Evolutionary conservation across 2,113 vertebrate genomes (phyloP).

Genomic region (Fulmarus glacialis): DNA sequence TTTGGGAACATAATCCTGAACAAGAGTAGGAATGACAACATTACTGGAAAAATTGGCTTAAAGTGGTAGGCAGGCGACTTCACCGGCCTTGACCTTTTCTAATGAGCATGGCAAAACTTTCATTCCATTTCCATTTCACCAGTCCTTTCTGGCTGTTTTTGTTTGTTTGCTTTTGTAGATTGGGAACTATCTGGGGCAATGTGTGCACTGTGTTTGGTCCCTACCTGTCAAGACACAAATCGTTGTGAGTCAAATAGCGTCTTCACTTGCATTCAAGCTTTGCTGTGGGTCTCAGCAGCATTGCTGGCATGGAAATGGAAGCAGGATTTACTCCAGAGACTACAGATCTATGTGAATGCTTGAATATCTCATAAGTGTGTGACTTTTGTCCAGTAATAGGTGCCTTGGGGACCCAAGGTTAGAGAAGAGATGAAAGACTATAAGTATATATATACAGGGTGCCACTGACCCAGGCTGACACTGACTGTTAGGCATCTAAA

Average conservation of each 20-base stretch:
- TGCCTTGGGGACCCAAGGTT: not conserved
- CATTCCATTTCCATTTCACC: not conserved
- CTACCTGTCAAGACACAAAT: not conserved
- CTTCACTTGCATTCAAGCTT: not conserved
- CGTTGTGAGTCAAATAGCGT: accelerated
- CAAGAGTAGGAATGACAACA: not conserved
- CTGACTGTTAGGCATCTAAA: not conserved
- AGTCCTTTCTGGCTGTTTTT: not conserved
- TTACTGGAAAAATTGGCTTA: not conserved
- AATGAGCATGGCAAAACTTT: not conserved
- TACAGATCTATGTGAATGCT: not conserved
- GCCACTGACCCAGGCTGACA: not conserved
- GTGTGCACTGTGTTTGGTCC: not conserved
- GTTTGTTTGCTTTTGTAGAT: not conserved
- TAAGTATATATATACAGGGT: not conserved
- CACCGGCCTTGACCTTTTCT: not conserved
- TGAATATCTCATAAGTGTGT: not conserved
- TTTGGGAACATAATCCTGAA: not conserved
- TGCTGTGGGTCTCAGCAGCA: not conserved
- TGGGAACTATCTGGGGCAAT: not conserved
- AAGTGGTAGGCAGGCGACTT: not conserved
- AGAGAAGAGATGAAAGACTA: not conserved
- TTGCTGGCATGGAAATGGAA: not conserved
- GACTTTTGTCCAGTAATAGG: not conserved
- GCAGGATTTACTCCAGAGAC: not conserved